Percentiles rank a stretch among this genome's conserved stretches.
Evolutionary conservation across 2,113 vertebrate species (phyloP).

Genomic region (Centropus unirufus): DNA sequence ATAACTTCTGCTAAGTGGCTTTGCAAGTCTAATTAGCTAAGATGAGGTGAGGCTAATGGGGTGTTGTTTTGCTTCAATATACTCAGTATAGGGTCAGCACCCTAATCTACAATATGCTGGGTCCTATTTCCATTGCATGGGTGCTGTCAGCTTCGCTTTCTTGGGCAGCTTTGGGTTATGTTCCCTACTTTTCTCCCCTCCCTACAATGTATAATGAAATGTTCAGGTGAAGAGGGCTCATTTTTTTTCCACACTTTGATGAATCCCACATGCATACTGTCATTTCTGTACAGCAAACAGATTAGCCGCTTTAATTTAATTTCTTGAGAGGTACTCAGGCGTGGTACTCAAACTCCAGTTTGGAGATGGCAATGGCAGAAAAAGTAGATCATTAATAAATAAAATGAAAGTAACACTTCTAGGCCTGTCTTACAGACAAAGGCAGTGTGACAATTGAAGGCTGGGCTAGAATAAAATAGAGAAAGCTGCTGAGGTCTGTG

Average conservation of each 20-base stretch:
- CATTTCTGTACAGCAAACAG: neutral
- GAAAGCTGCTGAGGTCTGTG: neutral
- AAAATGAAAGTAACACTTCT: neutral
- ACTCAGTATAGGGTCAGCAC: neutral
- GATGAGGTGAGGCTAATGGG: neutral
- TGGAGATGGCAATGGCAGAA: neutral
- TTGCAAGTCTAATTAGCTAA: neutral
- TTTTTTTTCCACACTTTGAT: neutral
- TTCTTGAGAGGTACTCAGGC: neutral
- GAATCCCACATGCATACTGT: rapidly evolving
- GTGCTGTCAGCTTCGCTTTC: neutral
- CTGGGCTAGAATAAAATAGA: neutral
- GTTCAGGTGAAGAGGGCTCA: neutral
- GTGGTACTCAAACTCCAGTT: neutral
- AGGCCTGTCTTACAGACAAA: neutral
- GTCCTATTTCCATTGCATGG: neutral
- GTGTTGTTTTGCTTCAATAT: neutral
- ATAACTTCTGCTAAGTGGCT: neutral
- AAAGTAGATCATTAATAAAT: neutral
- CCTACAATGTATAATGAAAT: neutral
- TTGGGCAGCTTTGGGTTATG: neutral
- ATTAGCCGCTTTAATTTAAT: neutral
- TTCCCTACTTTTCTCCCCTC: neutral
- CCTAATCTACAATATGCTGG: neutral
- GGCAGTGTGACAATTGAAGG: neutral